Base-by-base conservation (phyloP, 64 coral and sea anemone species). In the Astreopora myriophthalma region DNA sequence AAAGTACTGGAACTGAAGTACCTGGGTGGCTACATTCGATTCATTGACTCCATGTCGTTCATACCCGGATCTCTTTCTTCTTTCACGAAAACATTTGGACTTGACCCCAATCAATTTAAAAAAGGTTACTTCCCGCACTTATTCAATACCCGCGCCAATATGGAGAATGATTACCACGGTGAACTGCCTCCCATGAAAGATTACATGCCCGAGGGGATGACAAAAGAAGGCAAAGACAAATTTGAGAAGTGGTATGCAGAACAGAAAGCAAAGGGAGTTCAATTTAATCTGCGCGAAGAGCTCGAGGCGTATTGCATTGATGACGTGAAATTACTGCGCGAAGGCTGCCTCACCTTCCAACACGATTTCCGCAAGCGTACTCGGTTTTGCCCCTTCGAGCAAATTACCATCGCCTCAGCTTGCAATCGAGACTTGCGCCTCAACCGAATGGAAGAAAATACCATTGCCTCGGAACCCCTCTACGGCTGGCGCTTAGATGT, bases 361-460 rank as follows among this genome's bases (percentile, higher is more conserved):
- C 17, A 20, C 1, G 48, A 85, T 7, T 85, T 92, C 16, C 58
- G 29, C 3, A 48, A 24, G 2, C 46, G 68, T 1, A 13, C 81
- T 61, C 5, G 84, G 30, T 0, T n/a, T 88, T 16, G 63, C 87
- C 63, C 74, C 1, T 93, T 87, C 8, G 63, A 61, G 0, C 19
- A 69, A 0, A 69, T 79, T 0, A 93, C 91, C 1, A 93, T 93
- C 20, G 91, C 91, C 14, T 87, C 60, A 8, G 84, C 73, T 0
- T 87, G 84, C 11, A 93, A 93, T 38, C 30, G 74, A 14, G 91
- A 87, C 8, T 79, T 79, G 12, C 31, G 91, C 0, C 40, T 63
- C 0, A 40, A 76, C 5, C 76, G 86, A 55, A 80, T 33, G 78
- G 48, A 82, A 34, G 78, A 16, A 16, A 8, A 16, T 13, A 81